A percentile compares a stretch with the other conserved stretches of the same genome.
These are phyloP conservation scores for Speoplatyrhinus poulsoni DNA, from an alignment of 2,113 vertebrate genomes.

Conservation along the genomic window DNA sequence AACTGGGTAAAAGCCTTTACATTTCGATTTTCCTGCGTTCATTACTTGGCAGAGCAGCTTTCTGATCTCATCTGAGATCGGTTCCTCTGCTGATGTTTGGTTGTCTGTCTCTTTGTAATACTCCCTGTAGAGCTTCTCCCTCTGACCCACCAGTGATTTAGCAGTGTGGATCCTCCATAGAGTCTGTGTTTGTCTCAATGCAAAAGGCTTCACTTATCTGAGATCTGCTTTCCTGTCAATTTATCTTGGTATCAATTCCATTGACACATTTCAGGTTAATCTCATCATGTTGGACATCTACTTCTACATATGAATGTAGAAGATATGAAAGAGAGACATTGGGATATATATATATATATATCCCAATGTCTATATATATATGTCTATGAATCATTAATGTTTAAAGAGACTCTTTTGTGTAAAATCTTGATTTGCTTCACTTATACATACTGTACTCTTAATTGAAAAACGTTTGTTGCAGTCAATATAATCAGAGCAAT, in stretches of 20 bases:
- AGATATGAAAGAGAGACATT: too few relatives aligned
- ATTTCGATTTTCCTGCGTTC: constrained; percentile 35
- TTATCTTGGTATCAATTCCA: constrained; percentile 75
- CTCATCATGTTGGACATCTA: too few relatives aligned
- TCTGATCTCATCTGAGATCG: constrained; percentile 45
- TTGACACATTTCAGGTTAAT: constrained; percentile 83
- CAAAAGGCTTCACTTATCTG: constrained; percentile 70
- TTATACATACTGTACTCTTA: too few relatives aligned
- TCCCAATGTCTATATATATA: too few relatives aligned
- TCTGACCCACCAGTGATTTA: constrained; percentile 70
- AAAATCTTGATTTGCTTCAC: too few relatives aligned
- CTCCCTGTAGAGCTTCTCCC: constrained; percentile 57
- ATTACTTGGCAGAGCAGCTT: constrained; percentile 10
- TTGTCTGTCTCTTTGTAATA: constrained; percentile 50
- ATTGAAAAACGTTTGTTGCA: too few relatives aligned
- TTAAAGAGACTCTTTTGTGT: too few relatives aligned
- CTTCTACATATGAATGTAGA: too few relatives aligned
- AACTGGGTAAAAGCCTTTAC: neutral
- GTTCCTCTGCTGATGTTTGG: constrained; percentile 43
- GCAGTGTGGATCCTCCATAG: constrained; percentile 45
- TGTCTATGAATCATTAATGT: too few relatives aligned
- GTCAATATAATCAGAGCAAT: too few relatives aligned
- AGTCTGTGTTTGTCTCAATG: constrained; percentile 71
- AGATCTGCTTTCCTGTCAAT: constrained; percentile 81
- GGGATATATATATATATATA: too few relatives aligned